Evolutionary conservation across 37 sponge, comb jelly and placozoan species (phyloP), one percentile per base, ranked within the genome.

Genomic region (Agelas oroides): DNA sequence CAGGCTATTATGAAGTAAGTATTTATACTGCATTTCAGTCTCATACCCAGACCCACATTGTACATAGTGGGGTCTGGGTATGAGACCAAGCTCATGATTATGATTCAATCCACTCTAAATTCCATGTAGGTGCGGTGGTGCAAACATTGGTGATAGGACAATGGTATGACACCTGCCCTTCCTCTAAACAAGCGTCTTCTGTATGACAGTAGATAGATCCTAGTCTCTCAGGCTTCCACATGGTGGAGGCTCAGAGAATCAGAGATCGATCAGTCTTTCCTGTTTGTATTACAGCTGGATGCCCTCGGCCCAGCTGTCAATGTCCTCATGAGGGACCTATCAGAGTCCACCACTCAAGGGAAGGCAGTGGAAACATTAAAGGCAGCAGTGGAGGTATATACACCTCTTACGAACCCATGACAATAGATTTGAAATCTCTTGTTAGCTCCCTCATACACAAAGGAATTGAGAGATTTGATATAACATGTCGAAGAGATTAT

Each of bases 111-210:
- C 46, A 46, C 46, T 8, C 8, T 8, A 46, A 46, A 3, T 23
- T 13, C 28, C 25, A 35, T 23, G 12, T 41, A 95, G 93, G 75
- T 90, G 92, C 80, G 96, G 96, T 57, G 91, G 88, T 32, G 93
- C 96, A 55, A 65, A 75, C 33, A 28, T 59, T 21, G 96, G 96
- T 27, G 85, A 92, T 61, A 71, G 96, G 39, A 95, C 96, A 71
- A 88, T 95, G 88, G 89, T 95, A 65, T 79, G 74, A n/a, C 33
- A 46, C 12, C 36, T 24, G 46, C 1, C 12, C 52, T 69, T 65
- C 35, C 52, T 70, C 59, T 77, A 70, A 38, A 55, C 15, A 31
- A 2, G 6, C 0, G 33, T 75, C 33, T 74, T 59, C n/a, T n/a
- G n/a, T n/a, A n/a, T n/a, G n/a, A n/a, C n/a, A n/a, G n/a, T n/a